phyloP scores from a whole-genome alignment of 35 echinoderm and acorn worm genomes.

The Ptychodera flava region DNA sequence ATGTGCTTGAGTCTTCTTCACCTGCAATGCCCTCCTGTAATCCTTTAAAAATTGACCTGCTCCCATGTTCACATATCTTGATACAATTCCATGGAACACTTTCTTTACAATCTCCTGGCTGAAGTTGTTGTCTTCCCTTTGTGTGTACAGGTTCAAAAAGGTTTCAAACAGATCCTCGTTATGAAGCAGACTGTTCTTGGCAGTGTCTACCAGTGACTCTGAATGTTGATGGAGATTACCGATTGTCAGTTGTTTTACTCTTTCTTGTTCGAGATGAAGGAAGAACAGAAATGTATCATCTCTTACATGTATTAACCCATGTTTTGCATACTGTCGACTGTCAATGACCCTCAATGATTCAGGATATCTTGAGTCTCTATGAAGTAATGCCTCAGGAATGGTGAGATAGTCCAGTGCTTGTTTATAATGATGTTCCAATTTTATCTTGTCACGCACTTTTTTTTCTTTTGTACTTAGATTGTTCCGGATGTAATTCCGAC shows the following conservation, averaged over 20 bases:
- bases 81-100: not conserved
- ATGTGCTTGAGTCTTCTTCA: not conserved
- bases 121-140: not conserved
- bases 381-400: not conserved
- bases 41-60: not conserved
- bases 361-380: not conserved
- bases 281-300: not conserved
- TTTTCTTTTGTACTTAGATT: not conserved
- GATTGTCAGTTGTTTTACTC: not conserved
- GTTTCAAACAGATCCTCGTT: not conserved
- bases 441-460: not conserved
- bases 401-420: not conserved
- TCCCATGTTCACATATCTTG: not conserved
- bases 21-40: not conserved
- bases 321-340: not conserved
- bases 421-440: not conserved
- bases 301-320: not conserved
- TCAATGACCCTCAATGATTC: not conserved
- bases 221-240: not conserved
- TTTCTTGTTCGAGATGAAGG: not conserved
- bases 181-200: not conserved
- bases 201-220: not conserved
- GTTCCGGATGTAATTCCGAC: not conserved
- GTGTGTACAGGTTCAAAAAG: not conserved
- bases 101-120: not conserved